Evolutionary conservation across 2,797 vertebrate genomes (phyloP), one percentile per base, ranked within the genome.

Genomic region (Miichthys miiuy): DNA sequence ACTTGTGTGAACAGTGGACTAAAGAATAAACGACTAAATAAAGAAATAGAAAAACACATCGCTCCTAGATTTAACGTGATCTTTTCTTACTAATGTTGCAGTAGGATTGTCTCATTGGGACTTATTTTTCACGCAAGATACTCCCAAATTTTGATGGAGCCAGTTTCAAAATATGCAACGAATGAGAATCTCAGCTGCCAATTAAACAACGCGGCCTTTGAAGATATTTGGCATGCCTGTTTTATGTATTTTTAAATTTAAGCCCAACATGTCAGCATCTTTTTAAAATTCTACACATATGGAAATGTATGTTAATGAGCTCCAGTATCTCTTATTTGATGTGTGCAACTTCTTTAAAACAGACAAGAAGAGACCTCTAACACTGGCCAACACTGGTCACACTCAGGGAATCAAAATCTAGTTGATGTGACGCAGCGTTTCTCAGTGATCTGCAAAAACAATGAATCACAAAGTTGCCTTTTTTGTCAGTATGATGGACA

Each of bases 161-260:
- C 54, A 14, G 14, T 70, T 66, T 80, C 23, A 41, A 68, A 61
- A 74, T 41, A 52, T 30, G 72, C 47, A 54, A 50, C 60, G 8
- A 67, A 77, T 48, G 52, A 21, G 54, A 60, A 75, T 61, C 21
- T 34, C 25, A 14, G 57, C 52, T 62, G 67, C 77, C 78, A 79
- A 75, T 79, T 79, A 79, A 79, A 73, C 13, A 60, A 46, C 47
- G 7, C 56, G 10, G 44, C 46, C 72, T 75, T 89, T 80, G 75
- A 83, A 81, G 61, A 68, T 51, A 51, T 69, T 64, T 72, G 61
- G 25, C 56, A 16, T n/a, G 30, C 11, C 20, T 52, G 38, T 72
- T 77, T 64, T 44, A 62, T 47, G 12, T 42, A 21, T 72, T 78
- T 38, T 78, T 67, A 77, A 67, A 60, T 65, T 55, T 34, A 72